Evolutionary conservation across 2,888 invertebrate species (phyloP).

Genomic region (Brachypalpus laphriformis): DNA sequence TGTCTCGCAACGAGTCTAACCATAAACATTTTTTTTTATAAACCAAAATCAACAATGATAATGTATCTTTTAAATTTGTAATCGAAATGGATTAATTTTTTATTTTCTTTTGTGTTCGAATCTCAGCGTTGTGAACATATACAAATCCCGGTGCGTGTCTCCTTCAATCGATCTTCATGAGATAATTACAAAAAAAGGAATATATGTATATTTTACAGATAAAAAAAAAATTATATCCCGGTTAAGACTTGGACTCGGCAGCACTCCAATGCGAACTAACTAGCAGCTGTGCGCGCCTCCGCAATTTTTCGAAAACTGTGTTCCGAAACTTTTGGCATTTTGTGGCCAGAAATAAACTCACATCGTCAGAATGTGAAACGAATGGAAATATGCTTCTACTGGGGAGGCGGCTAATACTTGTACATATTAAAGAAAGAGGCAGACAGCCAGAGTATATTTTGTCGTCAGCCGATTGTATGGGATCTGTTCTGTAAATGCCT

Average conservation of each 20-base stretch:
- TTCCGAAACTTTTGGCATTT: slow-evolving; percentile 66
- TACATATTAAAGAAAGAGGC: slow-evolving; percentile 22
- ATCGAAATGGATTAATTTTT: not conserved
- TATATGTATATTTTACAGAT: not conserved
- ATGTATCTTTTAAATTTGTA: not conserved
- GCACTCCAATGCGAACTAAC: slow-evolving; percentile 71
- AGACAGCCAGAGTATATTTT: slow-evolving; percentile 50
- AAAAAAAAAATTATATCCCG: slow-evolving; percentile 29
- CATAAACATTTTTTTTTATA: not conserved
- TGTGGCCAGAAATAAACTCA: slow-evolving; percentile 69
- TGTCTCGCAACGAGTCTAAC: not conserved
- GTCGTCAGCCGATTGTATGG: slow-evolving; percentile 43
- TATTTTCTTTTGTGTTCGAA: not conserved
- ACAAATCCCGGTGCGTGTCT: slow-evolving; percentile 9
- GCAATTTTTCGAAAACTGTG: slow-evolving; percentile 65
- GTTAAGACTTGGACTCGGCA: slow-evolving; percentile 59
- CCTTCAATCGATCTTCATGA: slow-evolving; percentile 43
- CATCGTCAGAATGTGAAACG: slow-evolving; percentile 69
- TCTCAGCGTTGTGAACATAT: not conserved
- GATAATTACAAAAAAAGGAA: slow-evolving; percentile 11
- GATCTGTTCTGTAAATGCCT: not conserved
- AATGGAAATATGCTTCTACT: slow-evolving; percentile 69
- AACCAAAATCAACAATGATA: not conserved
- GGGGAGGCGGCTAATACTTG: slow-evolving; percentile 19
- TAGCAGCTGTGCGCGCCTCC: slow-evolving; percentile 73